These are phyloP conservation scores for Pogonomyrmex californicus DNA, from an alignment of 1,140 invertebrate species.

Conservation along the genomic window DNA sequence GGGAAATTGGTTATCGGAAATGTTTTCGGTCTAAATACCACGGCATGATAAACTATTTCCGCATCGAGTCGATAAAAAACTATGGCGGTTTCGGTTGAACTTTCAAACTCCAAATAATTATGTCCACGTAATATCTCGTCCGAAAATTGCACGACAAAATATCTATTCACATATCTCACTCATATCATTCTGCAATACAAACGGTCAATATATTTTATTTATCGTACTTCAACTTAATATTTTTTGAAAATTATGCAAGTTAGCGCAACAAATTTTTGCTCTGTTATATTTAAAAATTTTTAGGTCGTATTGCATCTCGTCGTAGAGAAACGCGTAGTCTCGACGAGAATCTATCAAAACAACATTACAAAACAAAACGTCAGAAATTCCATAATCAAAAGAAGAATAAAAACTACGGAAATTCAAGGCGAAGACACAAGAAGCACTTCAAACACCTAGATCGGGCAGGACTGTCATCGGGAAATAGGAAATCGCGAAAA, in stretches of 20 bases:
- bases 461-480: slow-evolving; percentile 4
- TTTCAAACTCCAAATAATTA: slow-evolving; percentile 56
- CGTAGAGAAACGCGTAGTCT: slow-evolving; percentile 49
- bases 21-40: slow-evolving; percentile 51
- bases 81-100: slow-evolving; percentile 18
- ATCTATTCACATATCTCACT: neutral
- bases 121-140: slow-evolving; percentile 14
- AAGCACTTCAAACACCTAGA: slow-evolving; percentile 47
- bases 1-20: slow-evolving; percentile 58
- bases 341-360: slow-evolving; percentile 1
- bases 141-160: slow-evolving; percentile 11
- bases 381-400: slow-evolving; percentile 12
- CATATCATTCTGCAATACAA: neutral
- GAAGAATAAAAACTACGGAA: slow-evolving; percentile 40
- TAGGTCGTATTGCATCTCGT: slow-evolving; percentile 8
- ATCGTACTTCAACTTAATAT: neutral
- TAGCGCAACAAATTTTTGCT: neutral
- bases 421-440: slow-evolving; percentile 36
- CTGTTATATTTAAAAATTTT: neutral
- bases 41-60: slow-evolving; percentile 46
- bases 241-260: neutral
- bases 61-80: slow-evolving; percentile 42
- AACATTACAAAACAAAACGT: neutral
- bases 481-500: slow-evolving; percentile 49
- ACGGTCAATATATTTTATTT: neutral